Evolutionary conservation across 2,797 vertebrate genomes (phyloP), one percentile per base, ranked within the genome.

Genomic region (Pagetopsis macropterus): DNA sequence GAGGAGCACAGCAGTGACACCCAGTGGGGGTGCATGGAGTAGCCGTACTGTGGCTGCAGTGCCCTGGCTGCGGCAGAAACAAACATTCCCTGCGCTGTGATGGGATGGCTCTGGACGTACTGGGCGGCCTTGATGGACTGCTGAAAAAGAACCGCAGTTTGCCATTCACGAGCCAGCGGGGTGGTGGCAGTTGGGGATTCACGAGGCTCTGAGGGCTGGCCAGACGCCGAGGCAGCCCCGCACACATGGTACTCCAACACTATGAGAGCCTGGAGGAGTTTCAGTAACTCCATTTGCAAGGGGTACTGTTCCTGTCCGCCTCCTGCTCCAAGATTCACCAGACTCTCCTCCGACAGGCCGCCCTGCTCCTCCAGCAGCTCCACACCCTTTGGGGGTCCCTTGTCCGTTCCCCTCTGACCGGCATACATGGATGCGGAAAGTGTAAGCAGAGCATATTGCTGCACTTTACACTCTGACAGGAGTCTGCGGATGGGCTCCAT

Each of bases 1-100:
- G 95, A 96, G 14, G 93, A 90, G 0, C 96, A 96, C 81, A 99
- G 95, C 84, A 99, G 88, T 3, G 93, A 91, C 61, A 99, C 97
- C 98, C 98, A 99, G 40, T 96, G 94, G 1, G 97, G 96, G 88
- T 99, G 98, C 97, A 99, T 97, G 50, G 95, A 93, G 0, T 96
- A 96, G 64, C 98, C 97, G 0, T 98, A 97, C 75, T 96, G 96
- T 0, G 97, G 96, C 83, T 97, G 96, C 70, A 99, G 91, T 9
- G 97, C 96, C 48, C 95, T 86, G n/a, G 96, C 95, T 44, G 97
- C 98, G 0, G 98, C 97, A 0, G 97, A 96, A 27, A 99, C 97
- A 44, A 99, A 98, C 88, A 99, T 94, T 0, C 98, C 98, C 83
- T 99, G 98, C 4, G 97, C 95, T 0, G 97, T 98, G 88, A 99